phyloP scores from a whole-genome alignment of 2,888 invertebrate species.

The Charanyca ferruginea region DNA sequence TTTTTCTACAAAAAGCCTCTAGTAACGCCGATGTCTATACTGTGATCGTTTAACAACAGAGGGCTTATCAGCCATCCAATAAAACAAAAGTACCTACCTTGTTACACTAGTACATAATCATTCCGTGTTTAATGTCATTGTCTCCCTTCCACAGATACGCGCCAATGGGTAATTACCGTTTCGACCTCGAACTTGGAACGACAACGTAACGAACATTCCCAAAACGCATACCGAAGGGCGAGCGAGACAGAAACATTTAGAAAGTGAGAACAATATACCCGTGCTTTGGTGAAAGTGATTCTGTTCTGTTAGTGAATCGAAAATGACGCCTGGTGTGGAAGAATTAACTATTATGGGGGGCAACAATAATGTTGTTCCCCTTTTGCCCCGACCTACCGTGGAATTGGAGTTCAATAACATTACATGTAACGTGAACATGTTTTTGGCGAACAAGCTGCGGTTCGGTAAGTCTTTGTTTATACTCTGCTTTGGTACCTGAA shows the following conservation, averaged over 20 bases:
- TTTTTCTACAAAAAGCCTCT: too few relatives aligned
- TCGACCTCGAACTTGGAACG: slow-evolving; percentile 58
- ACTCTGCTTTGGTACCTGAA: slow-evolving; percentile 26
- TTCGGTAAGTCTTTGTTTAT: slow-evolving; percentile 90
- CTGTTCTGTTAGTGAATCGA: slow-evolving; percentile 48
- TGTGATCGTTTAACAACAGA: neutral
- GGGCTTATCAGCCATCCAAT: too few relatives aligned
- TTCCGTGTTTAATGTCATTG: slow-evolving; percentile 12
- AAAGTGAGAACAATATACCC: slow-evolving; percentile 64
- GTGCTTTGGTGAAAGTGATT: slow-evolving; percentile 60
- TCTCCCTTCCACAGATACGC: slow-evolving; percentile 67
- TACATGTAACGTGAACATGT: slow-evolving; percentile 91
- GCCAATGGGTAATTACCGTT: slow-evolving; percentile 65
- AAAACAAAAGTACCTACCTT: too few relatives aligned
- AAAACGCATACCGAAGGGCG: slow-evolving; percentile 32
- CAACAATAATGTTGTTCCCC: slow-evolving; percentile 85
- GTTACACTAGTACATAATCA: neutral
- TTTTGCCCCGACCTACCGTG: slow-evolving; percentile 91
- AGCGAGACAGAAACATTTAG: slow-evolving; percentile 59
- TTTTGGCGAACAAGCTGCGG: slow-evolving; percentile 90
- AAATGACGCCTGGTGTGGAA: slow-evolving; percentile 78
- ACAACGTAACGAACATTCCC: slow-evolving; percentile 25
- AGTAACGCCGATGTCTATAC: too few relatives aligned
- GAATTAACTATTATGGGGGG: slow-evolving; percentile 74
- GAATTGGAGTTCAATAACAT: slow-evolving; percentile 93